A percentile compares a stretch with the other conserved stretches of the same genome.
Evolutionary conservation across 2,113 vertebrate species (phyloP).

Genomic region (Galeopterus variegatus): DNA sequence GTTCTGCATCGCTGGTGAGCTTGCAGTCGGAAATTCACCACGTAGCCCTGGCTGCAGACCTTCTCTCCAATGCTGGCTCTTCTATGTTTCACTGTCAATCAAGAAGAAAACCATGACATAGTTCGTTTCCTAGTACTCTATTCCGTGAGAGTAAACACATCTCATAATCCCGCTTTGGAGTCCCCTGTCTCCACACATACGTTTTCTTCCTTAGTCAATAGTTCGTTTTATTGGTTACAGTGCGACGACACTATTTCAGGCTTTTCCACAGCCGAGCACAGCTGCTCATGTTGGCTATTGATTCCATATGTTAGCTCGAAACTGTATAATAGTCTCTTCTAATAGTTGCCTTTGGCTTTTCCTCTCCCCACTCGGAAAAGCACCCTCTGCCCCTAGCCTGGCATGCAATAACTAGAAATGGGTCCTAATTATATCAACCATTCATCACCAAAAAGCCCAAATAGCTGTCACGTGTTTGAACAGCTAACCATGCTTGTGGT

Average conservation of each 20-base stretch:
- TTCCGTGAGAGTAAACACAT: slow-evolving; percentile 71
- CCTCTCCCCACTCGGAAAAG: slow-evolving; percentile 86
- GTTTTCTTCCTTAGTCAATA: slow-evolving; percentile 84
- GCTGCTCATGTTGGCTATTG: slow-evolving; percentile 90
- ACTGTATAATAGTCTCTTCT: slow-evolving; percentile 89
- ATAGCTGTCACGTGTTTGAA: slow-evolving; percentile 85
- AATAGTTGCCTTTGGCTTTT: slow-evolving; percentile 91
- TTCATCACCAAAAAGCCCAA: slow-evolving; percentile 86
- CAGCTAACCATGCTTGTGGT: slow-evolving; percentile 77
- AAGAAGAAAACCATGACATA: slow-evolving; percentile 55
- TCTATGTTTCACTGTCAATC: slow-evolving; percentile 61
- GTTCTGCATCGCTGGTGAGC: background rate
- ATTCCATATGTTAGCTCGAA: slow-evolving; percentile 90
- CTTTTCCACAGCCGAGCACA: slow-evolving; percentile 88
- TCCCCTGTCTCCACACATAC: slow-evolving; percentile 65
- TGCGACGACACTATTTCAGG: slow-evolving; percentile 81
- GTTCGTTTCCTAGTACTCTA: slow-evolving; percentile 10
- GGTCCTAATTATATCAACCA: slow-evolving; percentile 88
- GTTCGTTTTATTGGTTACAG: slow-evolving; percentile 90
- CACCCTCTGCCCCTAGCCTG: slow-evolving; percentile 87
- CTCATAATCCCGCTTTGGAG: slow-evolving; percentile 73
- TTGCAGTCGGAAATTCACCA: slow-evolving; percentile 33
- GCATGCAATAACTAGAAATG: slow-evolving; percentile 88
- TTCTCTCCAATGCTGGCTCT: background rate
- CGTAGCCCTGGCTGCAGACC: background rate